These are phyloP conservation scores for Empidonax traillii DNA, from an alignment of 2,113 vertebrate species.

Conservation along the genomic window DNA sequence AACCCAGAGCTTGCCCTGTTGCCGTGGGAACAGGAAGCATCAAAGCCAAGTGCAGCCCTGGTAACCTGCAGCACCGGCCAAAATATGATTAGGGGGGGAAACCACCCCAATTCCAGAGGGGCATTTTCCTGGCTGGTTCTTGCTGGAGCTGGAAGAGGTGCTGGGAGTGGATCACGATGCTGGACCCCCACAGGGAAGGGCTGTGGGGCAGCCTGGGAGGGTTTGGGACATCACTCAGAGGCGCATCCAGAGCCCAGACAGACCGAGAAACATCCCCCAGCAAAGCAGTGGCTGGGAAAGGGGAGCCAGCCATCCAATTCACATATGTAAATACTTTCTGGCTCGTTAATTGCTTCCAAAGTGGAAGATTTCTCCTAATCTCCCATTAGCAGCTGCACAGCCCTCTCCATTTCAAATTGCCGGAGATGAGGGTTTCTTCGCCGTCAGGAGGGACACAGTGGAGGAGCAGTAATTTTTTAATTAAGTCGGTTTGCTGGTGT, in stretches of 20 bases:
- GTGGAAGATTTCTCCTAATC: constrained; percentile 25
- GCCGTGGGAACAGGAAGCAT: constrained; percentile 8
- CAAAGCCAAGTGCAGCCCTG: neutral
- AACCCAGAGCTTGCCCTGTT: neutral
- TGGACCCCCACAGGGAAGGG: fast-evolving
- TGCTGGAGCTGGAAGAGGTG: neutral
- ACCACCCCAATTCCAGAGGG: fast-evolving
- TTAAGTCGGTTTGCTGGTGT: neutral
- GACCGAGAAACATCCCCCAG: fast-evolving
- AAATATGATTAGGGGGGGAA: fast-evolving
- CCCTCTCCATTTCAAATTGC: constrained; percentile 12
- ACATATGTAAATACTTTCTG: neutral
- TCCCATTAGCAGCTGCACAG: constrained; percentile 1
- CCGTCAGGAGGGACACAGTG: neutral
- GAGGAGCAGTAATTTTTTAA: constrained; percentile 35
- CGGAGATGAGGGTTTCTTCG: neutral
- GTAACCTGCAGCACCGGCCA: neutral
- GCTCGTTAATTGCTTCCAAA: constrained; percentile 45
- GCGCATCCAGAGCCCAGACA: neutral
- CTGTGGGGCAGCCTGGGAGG: fast-evolving
- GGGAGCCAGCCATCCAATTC: neutral
- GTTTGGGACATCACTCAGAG: fast-evolving
- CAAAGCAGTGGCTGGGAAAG: fast-evolving
- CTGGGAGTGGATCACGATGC: fast-evolving
- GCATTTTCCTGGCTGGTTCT: fast-evolving